Conservation (phyloP, 2,888 invertebrate genomes). For the Metacarcinus magister region DNA sequence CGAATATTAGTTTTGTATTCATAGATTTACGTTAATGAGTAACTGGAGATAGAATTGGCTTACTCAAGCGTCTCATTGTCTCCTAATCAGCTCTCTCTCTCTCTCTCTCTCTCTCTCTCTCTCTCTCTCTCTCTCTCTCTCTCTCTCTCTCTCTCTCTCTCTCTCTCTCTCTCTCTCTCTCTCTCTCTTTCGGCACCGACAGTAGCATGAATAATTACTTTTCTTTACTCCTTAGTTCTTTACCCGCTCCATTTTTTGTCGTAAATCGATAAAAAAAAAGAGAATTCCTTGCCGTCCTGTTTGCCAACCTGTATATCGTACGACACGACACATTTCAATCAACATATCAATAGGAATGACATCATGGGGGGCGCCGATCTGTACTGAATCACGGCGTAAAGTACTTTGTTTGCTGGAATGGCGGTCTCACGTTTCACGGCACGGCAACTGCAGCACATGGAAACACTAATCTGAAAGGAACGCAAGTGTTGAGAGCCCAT, state of each 20-base stretch:
- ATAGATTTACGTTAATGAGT: neutral
- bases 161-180: too few species aligned
- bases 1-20: neutral
- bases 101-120: too few species aligned
- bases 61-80: neutral
- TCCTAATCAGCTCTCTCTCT: neutral
- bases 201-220: neutral
- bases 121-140: too few species aligned
- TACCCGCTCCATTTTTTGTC: neutral
- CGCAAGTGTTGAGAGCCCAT: neutral
- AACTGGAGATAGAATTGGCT: neutral
- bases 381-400: slow-evolving; percentile 5
- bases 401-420: neutral
- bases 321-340: slow-evolving; percentile 18
- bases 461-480: neutral
- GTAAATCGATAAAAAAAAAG: neutral
- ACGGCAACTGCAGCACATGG: neutral
- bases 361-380: neutral
- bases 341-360: neutral
- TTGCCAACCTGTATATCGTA: neutral
- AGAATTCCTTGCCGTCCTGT: neutral
- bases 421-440: neutral
- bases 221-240: neutral
- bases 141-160: too few species aligned
- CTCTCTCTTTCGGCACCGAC: neutral